Conservation (phyloP, 2,113 vertebrate genomes). For the Leptosomus discolor region DNA sequence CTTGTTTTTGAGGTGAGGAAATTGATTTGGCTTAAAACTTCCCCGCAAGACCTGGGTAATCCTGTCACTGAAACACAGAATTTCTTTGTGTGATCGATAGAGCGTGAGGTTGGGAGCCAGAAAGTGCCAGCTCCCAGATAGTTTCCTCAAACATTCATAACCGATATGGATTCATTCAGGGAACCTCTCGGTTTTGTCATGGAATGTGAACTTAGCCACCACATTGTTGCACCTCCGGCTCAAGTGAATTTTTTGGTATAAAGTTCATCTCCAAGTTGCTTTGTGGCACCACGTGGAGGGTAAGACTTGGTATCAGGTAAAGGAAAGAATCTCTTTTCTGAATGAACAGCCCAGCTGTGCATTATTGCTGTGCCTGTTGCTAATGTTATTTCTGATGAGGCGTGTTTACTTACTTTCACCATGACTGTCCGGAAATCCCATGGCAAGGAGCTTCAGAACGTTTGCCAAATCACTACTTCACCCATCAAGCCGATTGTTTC, state of each 20-base stretch:
- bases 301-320: neutral
- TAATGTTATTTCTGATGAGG: conserved; percentile 13
- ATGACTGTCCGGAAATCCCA: conserved; percentile 34
- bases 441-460: conserved; percentile 26
- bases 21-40: neutral
- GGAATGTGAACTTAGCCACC: neutral
- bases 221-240: neutral
- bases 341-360: neutral
- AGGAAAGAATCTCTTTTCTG: neutral
- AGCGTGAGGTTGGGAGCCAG: neutral
- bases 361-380: neutral
- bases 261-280: neutral
- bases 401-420: conserved; percentile 47
- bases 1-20: neutral
- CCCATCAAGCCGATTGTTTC: conserved; percentile 34
- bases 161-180: neutral
- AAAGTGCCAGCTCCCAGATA: neutral
- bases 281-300: neutral
- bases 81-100: neutral
- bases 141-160: neutral
- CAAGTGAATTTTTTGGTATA: neutral
- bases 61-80: neutral
- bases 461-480: conserved; percentile 58
- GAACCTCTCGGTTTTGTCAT: neutral
- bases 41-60: neutral